Evolutionary conservation across 2,113 vertebrate species (phyloP).

Genomic region (Camelus dromedarius): DNA sequence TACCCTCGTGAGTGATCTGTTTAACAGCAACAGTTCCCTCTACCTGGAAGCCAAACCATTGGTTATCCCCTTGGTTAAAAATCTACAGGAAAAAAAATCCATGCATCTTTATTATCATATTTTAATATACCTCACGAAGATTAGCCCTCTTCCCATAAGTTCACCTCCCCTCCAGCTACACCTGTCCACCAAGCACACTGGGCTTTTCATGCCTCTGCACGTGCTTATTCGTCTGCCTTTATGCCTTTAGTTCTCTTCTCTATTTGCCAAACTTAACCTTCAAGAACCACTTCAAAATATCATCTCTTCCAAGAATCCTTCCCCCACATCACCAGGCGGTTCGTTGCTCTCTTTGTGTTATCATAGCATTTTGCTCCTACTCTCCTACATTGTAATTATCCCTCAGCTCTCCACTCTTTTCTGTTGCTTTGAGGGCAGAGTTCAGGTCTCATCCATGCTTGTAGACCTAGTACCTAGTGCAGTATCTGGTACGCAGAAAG

Average conservation of each 20-base stretch:
- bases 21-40: neutral
- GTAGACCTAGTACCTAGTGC: neutral
- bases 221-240: neutral
- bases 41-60: neutral
- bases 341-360: neutral
- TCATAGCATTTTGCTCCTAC: neutral
- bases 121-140: neutral
- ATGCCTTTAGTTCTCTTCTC: neutral
- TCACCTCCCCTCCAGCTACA: neutral
- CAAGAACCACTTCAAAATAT: neutral
- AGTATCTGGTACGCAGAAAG: neutral
- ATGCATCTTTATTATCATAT: neutral
- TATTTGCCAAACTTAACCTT: constrained; percentile 4
- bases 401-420: neutral
- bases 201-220: neutral
- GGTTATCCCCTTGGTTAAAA: neutral
- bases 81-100: neutral
- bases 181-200: neutral
- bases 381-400: neutral
- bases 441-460: neutral
- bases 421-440: neutral
- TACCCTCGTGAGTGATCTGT: neutral
- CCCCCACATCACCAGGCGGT: neutral
- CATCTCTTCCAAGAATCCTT: neutral
- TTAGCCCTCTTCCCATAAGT: neutral